Percentiles rank a stretch among this genome's conserved stretches.
These are phyloP conservation scores for Lytechinus pictus DNA, from an alignment of 35 echinoderm and acorn worm species.

Conservation along the genomic window DNA sequence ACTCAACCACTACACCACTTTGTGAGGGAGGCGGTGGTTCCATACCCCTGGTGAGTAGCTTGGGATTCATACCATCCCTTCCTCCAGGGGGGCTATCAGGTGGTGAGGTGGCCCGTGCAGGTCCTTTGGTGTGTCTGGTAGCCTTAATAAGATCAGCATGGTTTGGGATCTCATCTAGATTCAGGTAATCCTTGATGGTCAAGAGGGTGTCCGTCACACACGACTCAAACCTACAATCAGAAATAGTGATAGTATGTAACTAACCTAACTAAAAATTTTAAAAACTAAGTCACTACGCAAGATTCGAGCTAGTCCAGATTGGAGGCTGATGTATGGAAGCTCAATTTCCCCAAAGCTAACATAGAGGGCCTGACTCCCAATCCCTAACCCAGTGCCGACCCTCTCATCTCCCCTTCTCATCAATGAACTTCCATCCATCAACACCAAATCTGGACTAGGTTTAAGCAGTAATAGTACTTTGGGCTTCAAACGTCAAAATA, in stretches of 20 bases:
- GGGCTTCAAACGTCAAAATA: too few species aligned
- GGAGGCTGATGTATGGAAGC: too few species aligned
- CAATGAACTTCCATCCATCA: too few species aligned
- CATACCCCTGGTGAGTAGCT: slow-evolving; percentile 70
- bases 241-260: neutral
- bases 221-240: slow-evolving; percentile 70
- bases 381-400: too few species aligned
- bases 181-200: slow-evolving; percentile 82
- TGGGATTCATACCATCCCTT: slow-evolving; percentile 67
- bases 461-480: too few species aligned
- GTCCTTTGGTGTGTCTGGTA: neutral
- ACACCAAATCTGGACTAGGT: too few species aligned
- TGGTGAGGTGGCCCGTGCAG: slow-evolving; percentile 42
- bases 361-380: too few species aligned
- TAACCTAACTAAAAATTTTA: too few species aligned
- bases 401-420: too few species aligned
- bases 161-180: slow-evolving; percentile 73
- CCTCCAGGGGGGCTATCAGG: slow-evolving; percentile 42
- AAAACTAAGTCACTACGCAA: too few species aligned
- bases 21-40: slow-evolving; percentile 40
- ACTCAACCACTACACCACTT: slow-evolving; percentile 65
- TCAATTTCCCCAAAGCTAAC: too few species aligned
- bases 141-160: slow-evolving; percentile 60
- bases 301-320: too few species aligned
- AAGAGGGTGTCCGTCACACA: slow-evolving; percentile 76